Evolutionary conservation across 2,888 invertebrate genomes (phyloP), one percentile per base, ranked within the genome.

Genomic region (Colostygia pectinataria): DNA sequence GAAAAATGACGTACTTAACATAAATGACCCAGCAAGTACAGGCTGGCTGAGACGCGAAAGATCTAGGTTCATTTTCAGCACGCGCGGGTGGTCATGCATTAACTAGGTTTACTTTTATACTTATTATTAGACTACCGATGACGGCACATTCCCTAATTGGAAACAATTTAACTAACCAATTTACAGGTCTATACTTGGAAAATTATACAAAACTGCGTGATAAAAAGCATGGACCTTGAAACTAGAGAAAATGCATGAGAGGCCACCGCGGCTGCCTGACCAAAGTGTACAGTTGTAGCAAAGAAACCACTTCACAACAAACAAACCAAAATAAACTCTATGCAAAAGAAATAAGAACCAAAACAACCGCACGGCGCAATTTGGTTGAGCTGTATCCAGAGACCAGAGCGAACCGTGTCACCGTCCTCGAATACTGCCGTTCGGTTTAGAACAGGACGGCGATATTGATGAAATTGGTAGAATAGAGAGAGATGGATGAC

Each of bases 361-460:
- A 34, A 15, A 33, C 20, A 51, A 28, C 23, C 25, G 67, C 38
- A 66, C 13, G 25, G 40, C 28, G 33, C 42, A 59, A 43, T 13
- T 61, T 63, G 41, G 69, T 55, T 44, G 25, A 61, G 61, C 50
- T 51, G 57, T 68, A 68, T 74, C 65, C 74, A 76, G 76, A 77
- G 71, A 68, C 65, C 59, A 71, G 71, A 68, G 65, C 70, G 65
- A 71, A 71, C 68, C 69, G 72, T 74, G 78, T 77, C 77, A 76
- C 76, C 74, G 80, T 75, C 77, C 80, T 74, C 76, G 70, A 68
- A 65, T 64, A 72, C 74, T 65, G 73, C 73, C 72, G 71, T 62
- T 65, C 62, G 55, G 68, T 60, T 52, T 53, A 36, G 65, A 75
- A 53, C 31, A 74, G 67, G 82, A 77, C 53, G 53, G 53, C 39